Percentiles rank a stretch among this genome's conserved stretches.
phyloP scores from a whole-genome alignment of 2,797 vertebrate species.

The Tenualosa ilisha region DNA sequence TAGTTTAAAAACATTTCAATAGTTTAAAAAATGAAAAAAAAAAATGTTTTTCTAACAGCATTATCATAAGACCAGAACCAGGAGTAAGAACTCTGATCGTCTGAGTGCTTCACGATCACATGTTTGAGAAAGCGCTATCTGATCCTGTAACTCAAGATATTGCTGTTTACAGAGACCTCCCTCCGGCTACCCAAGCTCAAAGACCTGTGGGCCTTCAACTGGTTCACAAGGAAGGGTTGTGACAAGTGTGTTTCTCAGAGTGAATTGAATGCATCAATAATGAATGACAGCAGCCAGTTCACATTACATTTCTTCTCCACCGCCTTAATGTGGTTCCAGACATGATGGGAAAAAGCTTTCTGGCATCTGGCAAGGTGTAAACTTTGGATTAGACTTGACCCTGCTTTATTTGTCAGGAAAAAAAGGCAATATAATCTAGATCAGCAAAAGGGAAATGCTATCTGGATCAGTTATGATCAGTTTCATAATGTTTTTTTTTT shows the following conservation, averaged over 20 bases:
- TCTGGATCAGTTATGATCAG: too few relatives aligned
- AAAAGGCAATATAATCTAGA: not conserved
- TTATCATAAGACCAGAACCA: not conserved
- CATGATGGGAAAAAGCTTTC: not conserved
- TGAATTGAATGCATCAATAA: not conserved
- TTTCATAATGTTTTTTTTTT: not conserved
- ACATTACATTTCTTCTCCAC: not conserved
- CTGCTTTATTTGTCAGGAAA: not conserved
- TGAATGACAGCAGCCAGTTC: not conserved
- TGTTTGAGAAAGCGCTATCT: not conserved
- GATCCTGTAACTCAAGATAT: not conserved
- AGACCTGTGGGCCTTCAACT: not conserved
- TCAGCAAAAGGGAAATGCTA: too few relatives aligned
- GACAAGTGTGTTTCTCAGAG: not conserved
- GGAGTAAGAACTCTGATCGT: not conserved
- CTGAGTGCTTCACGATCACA: not conserved
- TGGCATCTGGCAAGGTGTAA: not conserved
- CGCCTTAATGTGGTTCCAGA: not conserved
- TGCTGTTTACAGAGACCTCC: not conserved
- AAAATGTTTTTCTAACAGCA: not conserved
- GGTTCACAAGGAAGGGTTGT: not conserved
- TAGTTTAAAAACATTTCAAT: too few relatives aligned
- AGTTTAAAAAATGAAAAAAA: too few relatives aligned
- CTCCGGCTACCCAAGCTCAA: not conserved
- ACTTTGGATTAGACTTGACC: not conserved